Evolutionary conservation across 1,140 invertebrate genomes (phyloP), one percentile per base, ranked within the genome.

Genomic region (Lasioglossum albipes): DNA sequence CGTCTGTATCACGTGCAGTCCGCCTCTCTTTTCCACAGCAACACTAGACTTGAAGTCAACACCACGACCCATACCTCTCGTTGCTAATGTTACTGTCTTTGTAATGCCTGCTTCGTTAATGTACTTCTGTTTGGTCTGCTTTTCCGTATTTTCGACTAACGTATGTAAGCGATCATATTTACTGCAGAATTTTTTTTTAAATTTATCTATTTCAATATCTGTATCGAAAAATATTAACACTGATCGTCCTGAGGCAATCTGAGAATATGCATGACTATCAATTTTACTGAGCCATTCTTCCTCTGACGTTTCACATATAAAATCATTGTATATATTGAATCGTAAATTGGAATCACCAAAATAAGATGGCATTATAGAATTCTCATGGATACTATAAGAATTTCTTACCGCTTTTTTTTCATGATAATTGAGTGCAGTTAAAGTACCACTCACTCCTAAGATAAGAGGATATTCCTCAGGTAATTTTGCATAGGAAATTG

Each of bases 31-130:
- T 70, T 70, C 68, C 22, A 70, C 68, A 70, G 49, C 68, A 54
- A 70, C 22, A 54, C 68, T 70, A 20, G 68, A 70, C 22, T 70
- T 70, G 13, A 52, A 70, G 57, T 70, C 68, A 54, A 70, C 49
- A 22, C 68, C 68, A 70, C 68, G 68, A 70, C 68, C 68, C 49
- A 70, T 70, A 70, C 68, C 22, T 57, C 68, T 70, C 27, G 68
- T 70, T 54, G 68, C 45, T 57, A 70, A 12, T 49, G 68, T 70
- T 70, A 70, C 4, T 57, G 68, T 70, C 16, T 70, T 70, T 22
- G 49, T 22, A 70, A 70, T 70, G 12, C 68, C 68, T 70, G 68
- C 68, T 31, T 70, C 68, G 57, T 70, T 22, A 70, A 70, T 54
- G 16, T 70, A 70, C 49, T 70, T 70, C 12, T 70, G 9, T 57